phyloP scores from a whole-genome alignment of 92 coral and sea anemone genomes.

The Paramuricea clavata region DNA sequence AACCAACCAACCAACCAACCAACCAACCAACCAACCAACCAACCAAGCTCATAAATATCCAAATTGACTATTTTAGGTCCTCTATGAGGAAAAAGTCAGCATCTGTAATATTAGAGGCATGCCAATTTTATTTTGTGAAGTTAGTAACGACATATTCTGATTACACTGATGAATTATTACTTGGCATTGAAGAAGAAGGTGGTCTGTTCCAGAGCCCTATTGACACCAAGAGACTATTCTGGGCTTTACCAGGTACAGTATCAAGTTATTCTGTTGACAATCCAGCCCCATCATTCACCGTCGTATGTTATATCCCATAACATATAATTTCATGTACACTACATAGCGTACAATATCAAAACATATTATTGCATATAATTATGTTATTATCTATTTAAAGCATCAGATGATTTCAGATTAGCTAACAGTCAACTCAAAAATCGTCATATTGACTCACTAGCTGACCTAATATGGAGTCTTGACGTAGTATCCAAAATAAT shows the following conservation, averaged over 20 bases:
- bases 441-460: no score
- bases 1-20: no score
- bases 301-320: neutral
- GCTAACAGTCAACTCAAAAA: no score
- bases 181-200: constrained; percentile 7
- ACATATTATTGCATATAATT: neutral
- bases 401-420: no score
- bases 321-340: no score
- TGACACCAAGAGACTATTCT: constrained; percentile 17
- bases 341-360: neutral
- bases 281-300: neutral
- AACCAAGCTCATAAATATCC: no score
- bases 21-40: no score
- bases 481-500: no score
- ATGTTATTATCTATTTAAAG: no score
- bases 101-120: neutral
- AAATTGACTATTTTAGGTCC: no score
- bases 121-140: constrained; percentile 27
- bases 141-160: neutral
- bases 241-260: constrained; percentile 24
- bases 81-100: no score
- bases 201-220: constrained; percentile 23
- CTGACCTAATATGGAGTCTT: no score
- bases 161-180: neutral
- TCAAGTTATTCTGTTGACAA: neutral